These are phyloP conservation scores for Hesperophylax magnus DNA, from an alignment of 1,140 invertebrate genomes.

Conservation along the genomic window DNA sequence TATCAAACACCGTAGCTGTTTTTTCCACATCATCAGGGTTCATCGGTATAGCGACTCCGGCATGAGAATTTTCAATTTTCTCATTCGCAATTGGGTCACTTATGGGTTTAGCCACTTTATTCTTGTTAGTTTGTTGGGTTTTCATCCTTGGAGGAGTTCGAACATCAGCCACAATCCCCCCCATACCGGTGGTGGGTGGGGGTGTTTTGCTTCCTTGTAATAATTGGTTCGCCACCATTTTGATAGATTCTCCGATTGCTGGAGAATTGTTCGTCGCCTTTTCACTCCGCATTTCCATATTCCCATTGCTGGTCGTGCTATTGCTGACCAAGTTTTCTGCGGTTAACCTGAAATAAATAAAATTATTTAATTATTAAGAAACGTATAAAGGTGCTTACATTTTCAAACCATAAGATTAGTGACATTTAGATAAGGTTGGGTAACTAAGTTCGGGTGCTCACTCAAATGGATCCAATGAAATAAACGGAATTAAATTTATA, in stretches of 20 bases:
- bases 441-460: too few relatives aligned
- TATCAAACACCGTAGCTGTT: conserved; percentile 61
- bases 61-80: conserved; percentile 68
- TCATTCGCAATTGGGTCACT: conserved; percentile 62
- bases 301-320: background rate
- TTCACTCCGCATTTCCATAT: conserved; percentile 1
- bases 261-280: conserved; percentile 58
- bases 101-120: conserved; percentile 65
- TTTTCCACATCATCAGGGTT: conserved; percentile 70
- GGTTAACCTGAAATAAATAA: conserved; percentile 32
- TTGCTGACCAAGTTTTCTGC: conserved; percentile 16
- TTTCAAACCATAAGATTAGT: background rate
- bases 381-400: background rate
- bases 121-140: conserved; percentile 66
- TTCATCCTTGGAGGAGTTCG: conserved; percentile 76
- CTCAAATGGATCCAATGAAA: background rate
- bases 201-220: conserved; percentile 64
- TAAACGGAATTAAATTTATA: background rate
- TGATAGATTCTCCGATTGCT: conserved; percentile 70
- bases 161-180: conserved; percentile 69
- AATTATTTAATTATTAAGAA: background rate
- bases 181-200: conserved; percentile 59
- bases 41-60: conserved; percentile 73
- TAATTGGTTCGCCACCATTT: conserved; percentile 71
- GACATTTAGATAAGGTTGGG: too few relatives aligned